Evolutionary conservation across 2,888 invertebrate species (phyloP).

Genomic region (Tetheella fluctuosa): DNA sequence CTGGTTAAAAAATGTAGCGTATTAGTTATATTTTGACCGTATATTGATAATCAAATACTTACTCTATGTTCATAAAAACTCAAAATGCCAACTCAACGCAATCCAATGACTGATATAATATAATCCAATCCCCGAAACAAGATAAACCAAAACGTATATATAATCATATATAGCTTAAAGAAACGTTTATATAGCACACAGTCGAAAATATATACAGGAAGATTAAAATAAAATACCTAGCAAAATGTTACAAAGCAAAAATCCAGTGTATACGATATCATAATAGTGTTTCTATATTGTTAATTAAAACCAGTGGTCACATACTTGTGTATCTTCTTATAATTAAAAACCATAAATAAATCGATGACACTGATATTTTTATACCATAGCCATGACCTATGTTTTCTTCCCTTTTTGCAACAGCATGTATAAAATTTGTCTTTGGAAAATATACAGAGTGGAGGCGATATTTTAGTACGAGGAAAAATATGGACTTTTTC

Average conservation of each 20-base stretch:
- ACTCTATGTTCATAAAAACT: not conserved
- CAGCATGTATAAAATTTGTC: constrained; percentile 18
- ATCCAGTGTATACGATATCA: constrained; percentile 30
- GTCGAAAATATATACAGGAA: constrained; percentile 42
- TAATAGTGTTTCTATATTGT: constrained; percentile 39
- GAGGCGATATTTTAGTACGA: not conserved
- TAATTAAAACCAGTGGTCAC: constrained; percentile 39
- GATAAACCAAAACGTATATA: constrained; percentile 32
- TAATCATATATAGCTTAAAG: constrained; percentile 49
- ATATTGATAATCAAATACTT: not conserved
- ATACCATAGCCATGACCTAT: too few relatives aligned
- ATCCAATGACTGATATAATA: constrained; percentile 49
- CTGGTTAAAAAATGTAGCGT: too few relatives aligned
- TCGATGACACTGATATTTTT: constrained; percentile 17
- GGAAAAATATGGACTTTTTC: not conserved
- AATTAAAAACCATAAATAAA: constrained; percentile 40
- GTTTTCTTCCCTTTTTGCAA: not conserved
- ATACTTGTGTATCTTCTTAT: constrained; percentile 78
- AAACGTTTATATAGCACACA: constrained; percentile 41
- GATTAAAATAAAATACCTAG: constrained; percentile 52
- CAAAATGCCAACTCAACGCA: constrained; percentile 37
- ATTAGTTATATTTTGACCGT: not conserved
- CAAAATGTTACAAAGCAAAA: constrained; percentile 66
- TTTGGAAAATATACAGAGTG: constrained; percentile 14
- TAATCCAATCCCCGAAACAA: constrained; percentile 50